Evolutionary conservation across 2,888 invertebrate species (phyloP).

Genomic region (Thereva nobilitata): DNA sequence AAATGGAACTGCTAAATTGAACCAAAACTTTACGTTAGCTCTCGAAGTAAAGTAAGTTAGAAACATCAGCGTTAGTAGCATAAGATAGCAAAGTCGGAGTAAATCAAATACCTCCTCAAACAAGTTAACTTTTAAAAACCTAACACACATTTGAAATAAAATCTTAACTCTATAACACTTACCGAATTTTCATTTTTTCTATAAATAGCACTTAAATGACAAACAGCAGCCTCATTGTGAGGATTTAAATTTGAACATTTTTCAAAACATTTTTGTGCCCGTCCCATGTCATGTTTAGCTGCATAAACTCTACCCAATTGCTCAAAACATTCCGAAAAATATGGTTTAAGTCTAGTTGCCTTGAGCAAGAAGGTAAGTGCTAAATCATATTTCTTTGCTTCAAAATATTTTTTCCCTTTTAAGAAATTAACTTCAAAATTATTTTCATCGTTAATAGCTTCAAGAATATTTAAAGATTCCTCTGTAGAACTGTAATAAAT

Average conservation of each 20-base stretch:
- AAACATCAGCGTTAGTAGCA: no score
- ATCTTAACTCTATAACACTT: constrained; percentile 44
- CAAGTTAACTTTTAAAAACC: no score
- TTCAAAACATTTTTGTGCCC: constrained; percentile 82
- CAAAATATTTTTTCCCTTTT: constrained; percentile 49
- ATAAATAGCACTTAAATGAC: constrained; percentile 76
- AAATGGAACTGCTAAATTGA: no score
- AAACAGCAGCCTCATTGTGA: constrained; percentile 68
- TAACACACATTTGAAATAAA: no score
- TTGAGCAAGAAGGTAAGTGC: constrained; percentile 68
- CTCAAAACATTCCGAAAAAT: constrained; percentile 73
- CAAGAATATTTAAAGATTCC: constrained; percentile 63
- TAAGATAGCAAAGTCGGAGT: no score
- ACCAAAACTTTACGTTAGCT: no score
- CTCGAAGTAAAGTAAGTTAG: no score
- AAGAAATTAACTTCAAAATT: constrained; percentile 48
- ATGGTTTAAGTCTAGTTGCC: constrained; percentile 74
- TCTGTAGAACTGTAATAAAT: constrained; percentile 51
- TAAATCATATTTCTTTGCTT: constrained; percentile 62
- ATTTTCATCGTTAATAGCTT: constrained; percentile 43
- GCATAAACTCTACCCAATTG: constrained; percentile 78
- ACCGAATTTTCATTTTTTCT: constrained; percentile 69
- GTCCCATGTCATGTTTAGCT: constrained; percentile 66
- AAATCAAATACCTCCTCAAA: no score
- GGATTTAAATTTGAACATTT: constrained; percentile 78